A percentile compares a stretch with the other conserved stretches of the same genome.
phyloP scores from a whole-genome alignment of 1,140 invertebrate species.

The Trachelipus rathkii region DNA sequence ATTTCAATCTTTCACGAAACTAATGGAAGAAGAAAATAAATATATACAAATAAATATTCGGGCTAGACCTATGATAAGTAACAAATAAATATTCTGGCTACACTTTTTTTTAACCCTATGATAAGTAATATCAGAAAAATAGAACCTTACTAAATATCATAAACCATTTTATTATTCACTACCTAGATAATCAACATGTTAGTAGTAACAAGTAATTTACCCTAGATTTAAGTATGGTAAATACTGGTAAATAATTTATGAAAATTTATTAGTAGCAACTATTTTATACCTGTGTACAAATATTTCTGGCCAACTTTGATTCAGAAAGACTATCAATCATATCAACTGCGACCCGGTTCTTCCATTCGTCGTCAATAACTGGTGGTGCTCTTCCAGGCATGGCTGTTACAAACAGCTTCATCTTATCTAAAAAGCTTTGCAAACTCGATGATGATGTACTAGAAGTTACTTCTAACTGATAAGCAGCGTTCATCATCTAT shows the following conservation, averaged over 20 bases:
- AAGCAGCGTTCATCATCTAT: constrained; percentile 72
- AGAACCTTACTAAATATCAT: no score
- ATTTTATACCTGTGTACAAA: constrained; percentile 64
- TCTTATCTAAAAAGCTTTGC: constrained; percentile 67
- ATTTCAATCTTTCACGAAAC: constrained; percentile 62
- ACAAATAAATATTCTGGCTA: no score
- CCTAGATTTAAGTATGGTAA: neutral
- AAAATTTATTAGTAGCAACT: neutral
- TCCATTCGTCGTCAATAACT: constrained; percentile 66
- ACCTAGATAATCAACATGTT: no score
- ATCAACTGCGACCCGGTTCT: constrained; percentile 65
- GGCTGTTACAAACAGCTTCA: constrained; percentile 63
- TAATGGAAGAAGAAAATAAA: constrained; percentile 47
- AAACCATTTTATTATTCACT: no score
- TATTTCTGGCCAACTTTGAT: constrained; percentile 66
- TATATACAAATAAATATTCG: neutral
- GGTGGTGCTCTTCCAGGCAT: constrained; percentile 59
- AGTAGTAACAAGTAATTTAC: neutral
- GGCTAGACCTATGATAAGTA: no score
- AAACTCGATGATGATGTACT: constrained; percentile 70
- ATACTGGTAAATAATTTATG: neutral
- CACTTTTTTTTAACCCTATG: no score
- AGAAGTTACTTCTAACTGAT: constrained; percentile 76
- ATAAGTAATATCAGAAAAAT: no score
- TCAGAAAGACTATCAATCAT: constrained; percentile 70